These are phyloP conservation scores for Diuraphis noxia DNA, from an alignment of 1,140 invertebrate genomes.

Conservation along the genomic window DNA sequence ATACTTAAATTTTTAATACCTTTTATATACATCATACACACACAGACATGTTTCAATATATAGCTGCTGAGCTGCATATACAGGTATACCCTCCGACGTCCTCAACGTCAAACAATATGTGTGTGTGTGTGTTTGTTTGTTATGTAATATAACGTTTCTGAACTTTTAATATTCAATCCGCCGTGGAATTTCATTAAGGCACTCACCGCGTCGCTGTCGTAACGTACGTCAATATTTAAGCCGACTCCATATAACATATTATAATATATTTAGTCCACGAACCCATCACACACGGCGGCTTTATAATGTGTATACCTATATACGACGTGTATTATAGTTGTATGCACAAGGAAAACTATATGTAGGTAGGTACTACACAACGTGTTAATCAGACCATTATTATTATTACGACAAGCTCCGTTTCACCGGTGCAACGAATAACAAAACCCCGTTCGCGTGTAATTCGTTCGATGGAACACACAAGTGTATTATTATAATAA, in stretches of 20 bases:
- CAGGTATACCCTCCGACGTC: not conserved
- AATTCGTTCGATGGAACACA: constrained; percentile 11
- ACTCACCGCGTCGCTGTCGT: not conserved
- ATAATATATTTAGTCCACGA: not conserved
- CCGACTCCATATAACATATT: not conserved
- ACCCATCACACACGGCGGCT: not conserved
- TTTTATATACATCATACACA: not conserved
- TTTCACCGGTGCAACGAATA: not conserved
- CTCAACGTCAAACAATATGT: not conserved
- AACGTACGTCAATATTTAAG: not conserved
- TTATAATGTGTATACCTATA: not conserved
- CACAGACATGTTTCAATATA: not conserved
- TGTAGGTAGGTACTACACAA: too few relatives aligned
- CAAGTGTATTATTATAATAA: constrained; percentile 26
- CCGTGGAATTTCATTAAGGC: not conserved
- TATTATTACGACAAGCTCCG: not conserved
- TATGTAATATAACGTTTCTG: not conserved
- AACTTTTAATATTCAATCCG: not conserved
- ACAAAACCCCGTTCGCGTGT: constrained; percentile 3
- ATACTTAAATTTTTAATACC: not conserved
- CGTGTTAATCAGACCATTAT: not conserved
- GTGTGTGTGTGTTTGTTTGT: not conserved
- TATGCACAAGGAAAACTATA: not conserved
- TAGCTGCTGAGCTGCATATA: not conserved
- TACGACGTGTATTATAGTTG: too few relatives aligned